Percentiles rank a stretch among this genome's conserved stretches.
These are phyloP conservation scores for Elachura formosa DNA, from an alignment of 2,113 vertebrate genomes.

Conservation along the genomic window DNA sequence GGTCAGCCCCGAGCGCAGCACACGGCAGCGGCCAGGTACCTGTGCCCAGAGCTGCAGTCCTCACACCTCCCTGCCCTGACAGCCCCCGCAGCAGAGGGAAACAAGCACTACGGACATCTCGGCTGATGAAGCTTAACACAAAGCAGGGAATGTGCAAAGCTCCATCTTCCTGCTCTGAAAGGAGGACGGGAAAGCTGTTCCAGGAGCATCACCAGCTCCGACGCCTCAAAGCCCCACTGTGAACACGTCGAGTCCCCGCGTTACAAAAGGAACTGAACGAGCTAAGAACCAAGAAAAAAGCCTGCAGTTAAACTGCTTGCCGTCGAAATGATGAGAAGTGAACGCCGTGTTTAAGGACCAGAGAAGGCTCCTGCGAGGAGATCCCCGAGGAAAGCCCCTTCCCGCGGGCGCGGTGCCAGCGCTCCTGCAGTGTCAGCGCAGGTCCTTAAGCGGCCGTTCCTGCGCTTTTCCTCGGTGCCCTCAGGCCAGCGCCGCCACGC, in stretches of 20 bases:
- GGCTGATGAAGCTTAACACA: not conserved
- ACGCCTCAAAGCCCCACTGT: not conserved
- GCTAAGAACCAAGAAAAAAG: not conserved
- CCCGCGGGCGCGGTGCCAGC: not conserved
- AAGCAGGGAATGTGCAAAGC: not conserved
- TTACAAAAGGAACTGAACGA: not conserved
- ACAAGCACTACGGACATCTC: not conserved
- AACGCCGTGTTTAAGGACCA: rapidly evolving
- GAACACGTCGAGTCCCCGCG: not conserved
- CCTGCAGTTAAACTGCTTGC: not conserved
- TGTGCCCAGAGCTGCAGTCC: too few species aligned
- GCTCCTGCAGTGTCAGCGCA: not conserved
- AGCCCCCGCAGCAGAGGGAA: too few species aligned
- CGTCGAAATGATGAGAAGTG: not conserved
- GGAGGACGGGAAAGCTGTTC: not conserved
- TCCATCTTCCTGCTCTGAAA: not conserved
- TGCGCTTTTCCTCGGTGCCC: not conserved
- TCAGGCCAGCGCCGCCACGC: not conserved
- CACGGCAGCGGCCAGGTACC: too few species aligned
- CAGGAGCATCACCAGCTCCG: not conserved
- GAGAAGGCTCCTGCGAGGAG: not conserved
- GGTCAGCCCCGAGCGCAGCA: too few species aligned
- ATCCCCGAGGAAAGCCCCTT: not conserved
- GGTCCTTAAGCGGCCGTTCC: not conserved
- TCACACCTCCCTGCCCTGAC: too few species aligned